Evolutionary conservation across 2,888 invertebrate genomes (phyloP).

Genomic region (Orchesellides sinensis): DNA sequence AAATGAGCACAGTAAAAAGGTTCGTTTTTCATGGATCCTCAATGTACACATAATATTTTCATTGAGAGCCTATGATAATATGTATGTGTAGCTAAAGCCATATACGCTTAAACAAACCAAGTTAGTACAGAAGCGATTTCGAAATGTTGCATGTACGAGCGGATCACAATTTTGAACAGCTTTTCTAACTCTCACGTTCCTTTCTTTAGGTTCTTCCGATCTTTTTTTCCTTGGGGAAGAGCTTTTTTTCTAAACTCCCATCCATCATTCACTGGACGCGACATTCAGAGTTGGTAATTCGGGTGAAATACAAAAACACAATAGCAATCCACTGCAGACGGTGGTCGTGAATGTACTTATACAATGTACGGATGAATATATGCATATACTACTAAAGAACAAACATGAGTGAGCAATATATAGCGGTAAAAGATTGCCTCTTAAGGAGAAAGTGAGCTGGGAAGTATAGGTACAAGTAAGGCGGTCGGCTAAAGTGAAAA

Average conservation of each 20-base stretch:
- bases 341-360: slow-evolving; percentile 1
- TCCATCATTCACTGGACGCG: slow-evolving; percentile 71
- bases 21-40: no score
- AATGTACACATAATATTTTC: no score
- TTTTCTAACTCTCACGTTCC: slow-evolving; percentile 30
- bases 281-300: slow-evolving; percentile 71
- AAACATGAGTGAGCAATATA: no score
- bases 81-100: no score
- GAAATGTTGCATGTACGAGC: background rate
- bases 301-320: slow-evolving; percentile 68
- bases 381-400: no score
- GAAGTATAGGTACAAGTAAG: no score
- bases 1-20: no score
- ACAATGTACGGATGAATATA: background rate
- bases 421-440: no score
- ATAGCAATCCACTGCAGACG: slow-evolving; percentile 8
- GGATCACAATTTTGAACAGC: slow-evolving; percentile 7
- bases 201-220: slow-evolving; percentile 25
- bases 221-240: slow-evolving; percentile 38
- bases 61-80: no score
- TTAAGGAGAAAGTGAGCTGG: no score
- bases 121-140: background rate
- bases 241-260: slow-evolving; percentile 47
- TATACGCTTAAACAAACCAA: no score
- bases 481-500: no score